These are phyloP conservation scores for Thaleichthys pacificus DNA, from an alignment of 2,797 vertebrate species.

Conservation along the genomic window DNA sequence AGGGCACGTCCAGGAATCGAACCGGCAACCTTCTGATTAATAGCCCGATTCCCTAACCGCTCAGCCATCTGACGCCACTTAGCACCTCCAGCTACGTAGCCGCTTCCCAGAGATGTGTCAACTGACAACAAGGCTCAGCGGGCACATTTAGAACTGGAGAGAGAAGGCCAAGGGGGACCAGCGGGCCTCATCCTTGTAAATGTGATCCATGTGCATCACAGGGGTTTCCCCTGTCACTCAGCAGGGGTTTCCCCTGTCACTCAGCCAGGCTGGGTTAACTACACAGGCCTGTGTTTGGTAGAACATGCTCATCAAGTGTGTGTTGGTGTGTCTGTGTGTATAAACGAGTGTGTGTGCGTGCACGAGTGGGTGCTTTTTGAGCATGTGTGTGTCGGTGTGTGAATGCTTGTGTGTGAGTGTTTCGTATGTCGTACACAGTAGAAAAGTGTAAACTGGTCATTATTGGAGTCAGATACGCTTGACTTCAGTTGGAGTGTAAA, in stretches of 20 bases:
- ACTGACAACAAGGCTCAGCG: constrained; percentile 27
- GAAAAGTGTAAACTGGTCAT: too few species aligned
- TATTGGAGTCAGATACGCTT: too few species aligned
- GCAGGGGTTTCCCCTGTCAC: constrained; percentile 50
- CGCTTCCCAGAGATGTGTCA: constrained; percentile 52
- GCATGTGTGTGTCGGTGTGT: too few species aligned
- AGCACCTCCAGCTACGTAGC: constrained; percentile 42
- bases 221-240: constrained; percentile 39
- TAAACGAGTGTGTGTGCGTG: background rate
- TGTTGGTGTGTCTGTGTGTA: constrained; percentile 14
- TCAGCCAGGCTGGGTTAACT: constrained; percentile 51
- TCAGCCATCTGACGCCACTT: constrained; percentile 3
- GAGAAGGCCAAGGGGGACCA: constrained; percentile 46
- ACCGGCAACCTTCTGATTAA: too few species aligned
- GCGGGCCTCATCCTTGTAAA: constrained; percentile 49
- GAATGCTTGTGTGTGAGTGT: too few species aligned
- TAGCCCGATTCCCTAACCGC: too few species aligned
- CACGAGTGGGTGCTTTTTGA: constrained; percentile 5
- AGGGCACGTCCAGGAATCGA: too few species aligned
- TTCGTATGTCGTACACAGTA: too few species aligned
- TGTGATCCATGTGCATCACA: constrained; percentile 51
- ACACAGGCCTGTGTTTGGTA: constrained; percentile 10
- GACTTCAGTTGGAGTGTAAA: background rate
- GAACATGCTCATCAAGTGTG: background rate
- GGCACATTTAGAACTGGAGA: constrained; percentile 39